Conservation (phyloP, 2,113 vertebrate genomes). For the Ctenodactylus gundi region DNA sequence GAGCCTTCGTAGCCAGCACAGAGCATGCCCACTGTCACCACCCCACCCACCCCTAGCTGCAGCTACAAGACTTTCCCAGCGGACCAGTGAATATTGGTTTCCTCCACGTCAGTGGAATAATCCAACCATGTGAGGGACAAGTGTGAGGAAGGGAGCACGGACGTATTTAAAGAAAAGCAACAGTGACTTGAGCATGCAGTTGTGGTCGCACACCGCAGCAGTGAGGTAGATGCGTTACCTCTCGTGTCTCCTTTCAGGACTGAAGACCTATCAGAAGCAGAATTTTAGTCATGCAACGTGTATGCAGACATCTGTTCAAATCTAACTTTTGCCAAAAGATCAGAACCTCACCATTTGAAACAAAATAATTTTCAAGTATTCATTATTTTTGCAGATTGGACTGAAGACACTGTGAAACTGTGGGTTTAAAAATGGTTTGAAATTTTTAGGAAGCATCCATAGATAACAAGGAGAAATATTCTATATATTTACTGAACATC, state of each 20-base stretch:
- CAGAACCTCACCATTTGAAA: accelerated
- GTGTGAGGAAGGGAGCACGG: neutral
- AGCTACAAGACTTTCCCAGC: neutral
- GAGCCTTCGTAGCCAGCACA: neutral
- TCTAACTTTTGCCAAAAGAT: conserved; percentile 23
- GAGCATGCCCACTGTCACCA: neutral
- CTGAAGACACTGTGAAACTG: conserved; percentile 59
- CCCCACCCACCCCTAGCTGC: neutral
- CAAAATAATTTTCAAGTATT: conserved; percentile 17
- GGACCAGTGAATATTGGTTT: neutral
- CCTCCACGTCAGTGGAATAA: neutral
- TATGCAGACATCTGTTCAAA: neutral
- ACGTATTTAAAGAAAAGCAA: neutral
- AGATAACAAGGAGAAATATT: conserved; percentile 80
- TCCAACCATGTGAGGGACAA: neutral
- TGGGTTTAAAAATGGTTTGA: conserved; percentile 72
- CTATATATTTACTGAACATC: conserved; percentile 75
- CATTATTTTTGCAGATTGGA: conserved; percentile 63
- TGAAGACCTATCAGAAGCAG: neutral
- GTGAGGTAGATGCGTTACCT: neutral
- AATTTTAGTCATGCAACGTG: neutral
- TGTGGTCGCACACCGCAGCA: neutral
- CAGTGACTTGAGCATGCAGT: neutral
- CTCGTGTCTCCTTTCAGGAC: neutral
- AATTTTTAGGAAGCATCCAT: conserved; percentile 74